Base-by-base conservation (phyloP, 1,140 invertebrate genomes). In the fruit fly (Drosophila melanogaster) region DNA sequence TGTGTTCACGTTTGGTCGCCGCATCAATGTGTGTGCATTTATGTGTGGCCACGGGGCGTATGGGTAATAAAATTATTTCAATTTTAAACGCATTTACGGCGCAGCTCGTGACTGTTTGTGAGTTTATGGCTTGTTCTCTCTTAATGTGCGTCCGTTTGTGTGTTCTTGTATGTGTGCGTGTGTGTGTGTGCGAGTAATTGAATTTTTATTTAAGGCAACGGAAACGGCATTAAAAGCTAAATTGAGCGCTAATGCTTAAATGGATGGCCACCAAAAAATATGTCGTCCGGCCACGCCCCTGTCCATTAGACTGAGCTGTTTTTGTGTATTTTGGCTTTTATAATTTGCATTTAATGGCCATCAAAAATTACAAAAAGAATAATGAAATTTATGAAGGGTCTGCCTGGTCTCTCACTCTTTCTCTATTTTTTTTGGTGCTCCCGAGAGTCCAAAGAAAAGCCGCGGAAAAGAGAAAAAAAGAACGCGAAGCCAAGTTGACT, bases 261-360 rank as follows among this genome's bases (percentile, higher is more conserved):
- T 59, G 74, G 61, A 79, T 74, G 77, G 38, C 44, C 57, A 44
- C 22, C 59, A 26, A 44, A 56, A 73, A 79, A 87, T 86, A 65
- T 86, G 70, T 74, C 51, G 35, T 19, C 71, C 37, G 44, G 47
- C 40, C 44, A 38, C 50, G 57, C 58, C 51, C 33, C 51, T 41
- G 43, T 70, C 73, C 58, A 79, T 79, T 76, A 69, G 59, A 71
- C 30, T 58, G 61, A 47, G 57, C 44, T 66, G 40, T 76, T 53
- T 59, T 30, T 57, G 44, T 41, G 26, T 67, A 56, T 72, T 65
- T 66, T 81, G 15, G 40, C 67, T 73, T 79, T 80, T 81, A 83
- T 86, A 86, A 86, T 86, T 86, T 83, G 59, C 85, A 86, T 87
- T 86, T 86, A 86, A 86, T 86, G 83, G 83, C 83, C 83, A 89